These are phyloP conservation scores for Stegastes partitus DNA, from an alignment of 2,113 vertebrate genomes.

Conservation along the genomic window DNA sequence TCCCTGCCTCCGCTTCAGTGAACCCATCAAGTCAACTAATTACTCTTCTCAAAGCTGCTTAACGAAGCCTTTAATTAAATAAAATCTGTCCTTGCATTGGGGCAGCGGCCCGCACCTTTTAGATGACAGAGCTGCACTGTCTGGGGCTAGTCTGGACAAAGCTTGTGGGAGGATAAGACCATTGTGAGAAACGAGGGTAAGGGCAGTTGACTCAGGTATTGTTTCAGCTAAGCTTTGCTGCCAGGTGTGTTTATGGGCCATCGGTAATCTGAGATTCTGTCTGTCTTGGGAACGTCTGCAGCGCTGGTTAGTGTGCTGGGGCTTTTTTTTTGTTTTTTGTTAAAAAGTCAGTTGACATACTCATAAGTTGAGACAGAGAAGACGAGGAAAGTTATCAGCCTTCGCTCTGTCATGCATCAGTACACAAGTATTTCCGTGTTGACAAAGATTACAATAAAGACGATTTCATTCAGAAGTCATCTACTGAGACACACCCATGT, in stretches of 20 bases:
- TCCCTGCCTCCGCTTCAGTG: slow-evolving; percentile 26
- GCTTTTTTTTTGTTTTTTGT: neutral
- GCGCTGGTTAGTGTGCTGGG: neutral
- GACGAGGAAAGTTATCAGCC: too few relatives aligned
- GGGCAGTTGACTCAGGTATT: neutral
- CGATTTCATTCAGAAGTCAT: slow-evolving; percentile 5
- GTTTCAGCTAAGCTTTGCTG: slow-evolving; percentile 1
- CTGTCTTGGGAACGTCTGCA: neutral
- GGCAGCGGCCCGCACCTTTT: slow-evolving; percentile 19
- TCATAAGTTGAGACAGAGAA: too few relatives aligned
- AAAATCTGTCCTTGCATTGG: slow-evolving; percentile 28
- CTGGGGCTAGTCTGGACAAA: slow-evolving; percentile 11
- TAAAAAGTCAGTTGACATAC: neutral
- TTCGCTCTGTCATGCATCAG: too few relatives aligned
- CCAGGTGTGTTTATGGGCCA: slow-evolving; percentile 17
- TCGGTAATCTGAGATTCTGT: neutral
- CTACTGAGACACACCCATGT: neutral
- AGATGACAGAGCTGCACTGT: neutral
- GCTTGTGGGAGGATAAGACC: slow-evolving; percentile 6
- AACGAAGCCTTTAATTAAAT: slow-evolving; percentile 64
- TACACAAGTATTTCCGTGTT: neutral
- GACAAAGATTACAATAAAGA: neutral
- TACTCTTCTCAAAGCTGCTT: slow-evolving; percentile 64
- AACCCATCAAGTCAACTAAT: slow-evolving; percentile 62
- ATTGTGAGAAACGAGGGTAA: slow-evolving; percentile 4